Conservation (phyloP, 2,113 vertebrate species). For the Amphilophus citrinellus region DNA sequence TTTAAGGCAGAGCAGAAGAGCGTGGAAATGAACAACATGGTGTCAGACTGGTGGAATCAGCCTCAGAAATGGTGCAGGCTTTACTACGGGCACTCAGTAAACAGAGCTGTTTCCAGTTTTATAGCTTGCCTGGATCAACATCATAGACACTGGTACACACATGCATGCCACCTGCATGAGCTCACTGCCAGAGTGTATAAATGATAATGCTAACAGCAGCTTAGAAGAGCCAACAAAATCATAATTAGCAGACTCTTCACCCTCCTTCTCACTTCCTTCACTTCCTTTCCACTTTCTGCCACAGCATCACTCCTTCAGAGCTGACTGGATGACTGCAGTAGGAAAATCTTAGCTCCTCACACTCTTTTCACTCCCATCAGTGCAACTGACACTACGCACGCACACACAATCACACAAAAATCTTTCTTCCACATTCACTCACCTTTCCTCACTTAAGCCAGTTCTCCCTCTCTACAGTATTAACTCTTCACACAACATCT, state of each 20-base stretch:
- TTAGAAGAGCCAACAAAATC: constrained; percentile 7
- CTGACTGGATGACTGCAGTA: constrained; percentile 40
- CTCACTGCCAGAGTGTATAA: constrained; percentile 16
- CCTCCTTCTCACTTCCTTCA: neutral
- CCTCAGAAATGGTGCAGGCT: constrained; percentile 25
- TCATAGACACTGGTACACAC: constrained; percentile 10
- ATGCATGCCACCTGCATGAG: constrained; percentile 10
- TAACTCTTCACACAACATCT: constrained; percentile 31
- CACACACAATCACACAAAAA: constrained; percentile 57
- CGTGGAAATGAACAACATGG: constrained; percentile 55
- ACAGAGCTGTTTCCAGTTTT: constrained; percentile 34
- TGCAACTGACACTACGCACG: constrained; percentile 40
- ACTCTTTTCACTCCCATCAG: neutral
- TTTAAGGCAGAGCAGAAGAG: constrained; percentile 57
- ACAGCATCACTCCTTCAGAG: constrained; percentile 36
- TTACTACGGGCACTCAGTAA: constrained; percentile 39
- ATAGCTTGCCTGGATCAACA: constrained; percentile 35
- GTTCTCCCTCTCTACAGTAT: neutral
- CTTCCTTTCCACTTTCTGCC: constrained; percentile 10
- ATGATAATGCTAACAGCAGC: constrained; percentile 4
- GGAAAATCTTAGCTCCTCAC: constrained; percentile 71
- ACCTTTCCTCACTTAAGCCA: constrained; percentile 18
- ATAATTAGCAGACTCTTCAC: constrained; percentile 9
- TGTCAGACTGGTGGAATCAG: constrained; percentile 51
- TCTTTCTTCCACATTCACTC: constrained; percentile 46